Evolutionary conservation across 2,113 vertebrate species (phyloP).

Genomic region (Rousettus leschenaultii): DNA sequence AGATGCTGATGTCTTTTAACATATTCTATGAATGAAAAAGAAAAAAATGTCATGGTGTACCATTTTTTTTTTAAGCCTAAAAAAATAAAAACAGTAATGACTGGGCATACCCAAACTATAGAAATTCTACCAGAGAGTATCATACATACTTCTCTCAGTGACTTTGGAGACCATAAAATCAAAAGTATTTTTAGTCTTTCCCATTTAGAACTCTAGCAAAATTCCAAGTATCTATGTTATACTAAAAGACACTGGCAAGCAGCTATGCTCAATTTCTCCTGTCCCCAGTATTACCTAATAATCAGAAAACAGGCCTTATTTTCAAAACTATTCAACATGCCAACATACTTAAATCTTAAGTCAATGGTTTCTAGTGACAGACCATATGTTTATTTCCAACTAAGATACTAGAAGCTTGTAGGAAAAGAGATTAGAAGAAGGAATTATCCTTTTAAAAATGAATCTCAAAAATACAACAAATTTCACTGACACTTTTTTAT

Average conservation of each 20-base stretch:
- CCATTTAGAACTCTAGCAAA: neutral
- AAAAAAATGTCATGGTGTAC: neutral
- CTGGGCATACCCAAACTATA: neutral
- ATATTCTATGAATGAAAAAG: neutral
- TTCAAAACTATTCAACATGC: constrained; percentile 75
- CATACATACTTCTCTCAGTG: neutral
- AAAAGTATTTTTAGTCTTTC: neutral
- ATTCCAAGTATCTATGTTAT: neutral
- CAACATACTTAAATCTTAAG: constrained; percentile 80
- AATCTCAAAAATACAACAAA: neutral
- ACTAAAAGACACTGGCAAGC: constrained; percentile 15
- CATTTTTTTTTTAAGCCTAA: neutral
- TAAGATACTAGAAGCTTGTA: constrained; percentile 77
- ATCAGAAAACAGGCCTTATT: constrained; percentile 77
- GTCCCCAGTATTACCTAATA: constrained; percentile 70
- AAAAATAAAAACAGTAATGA: neutral
- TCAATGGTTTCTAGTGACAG: constrained; percentile 69
- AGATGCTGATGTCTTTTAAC: neutral
- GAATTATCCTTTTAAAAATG: constrained; percentile 63
- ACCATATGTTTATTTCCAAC: constrained; percentile 75
- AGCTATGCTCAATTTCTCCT: constrained; percentile 60
- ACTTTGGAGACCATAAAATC: neutral
- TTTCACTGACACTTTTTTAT: neutral
- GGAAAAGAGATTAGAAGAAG: constrained; percentile 70
- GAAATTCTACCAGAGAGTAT: neutral